Evolutionary conservation across 2,888 invertebrate genomes (phyloP).

Genomic region (Glaucopsyche alexis): DNA sequence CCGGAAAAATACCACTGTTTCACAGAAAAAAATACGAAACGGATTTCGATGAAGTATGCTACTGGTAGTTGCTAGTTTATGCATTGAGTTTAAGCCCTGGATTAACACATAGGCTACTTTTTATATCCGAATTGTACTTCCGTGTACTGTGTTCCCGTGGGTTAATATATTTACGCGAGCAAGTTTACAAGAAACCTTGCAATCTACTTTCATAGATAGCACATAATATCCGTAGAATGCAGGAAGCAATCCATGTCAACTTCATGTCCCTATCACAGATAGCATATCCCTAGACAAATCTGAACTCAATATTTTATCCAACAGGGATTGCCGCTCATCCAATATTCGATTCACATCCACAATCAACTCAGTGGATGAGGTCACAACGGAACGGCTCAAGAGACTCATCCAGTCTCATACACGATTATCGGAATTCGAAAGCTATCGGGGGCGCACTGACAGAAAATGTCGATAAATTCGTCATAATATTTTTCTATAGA

Average conservation of each 20-base stretch:
- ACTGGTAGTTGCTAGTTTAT: too few species aligned
- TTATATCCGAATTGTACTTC: too few species aligned
- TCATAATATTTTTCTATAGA: neutral
- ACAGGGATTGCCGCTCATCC: neutral
- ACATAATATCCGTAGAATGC: neutral
- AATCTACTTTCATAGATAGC: too few species aligned
- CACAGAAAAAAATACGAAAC: too few species aligned
- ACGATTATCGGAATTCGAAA: neutral
- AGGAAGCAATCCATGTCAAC: neutral
- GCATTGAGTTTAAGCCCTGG: too few species aligned
- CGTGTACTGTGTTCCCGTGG: too few species aligned
- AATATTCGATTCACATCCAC: neutral
- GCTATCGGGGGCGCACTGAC: neutral
- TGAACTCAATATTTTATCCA: neutral
- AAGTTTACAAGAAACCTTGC: too few species aligned
- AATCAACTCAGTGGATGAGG: conserved; percentile 2
- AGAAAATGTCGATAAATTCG: neutral
- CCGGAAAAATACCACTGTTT: too few species aligned
- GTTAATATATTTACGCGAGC: too few species aligned
- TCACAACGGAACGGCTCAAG: neutral
- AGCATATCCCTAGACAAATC: neutral
- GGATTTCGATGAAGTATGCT: too few species aligned
- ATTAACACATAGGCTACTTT: too few species aligned
- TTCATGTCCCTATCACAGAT: neutral
- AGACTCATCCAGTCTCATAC: neutral